These are phyloP conservation scores for Tribolium madens DNA, from an alignment of 1,140 invertebrate genomes.

Conservation along the genomic window DNA sequence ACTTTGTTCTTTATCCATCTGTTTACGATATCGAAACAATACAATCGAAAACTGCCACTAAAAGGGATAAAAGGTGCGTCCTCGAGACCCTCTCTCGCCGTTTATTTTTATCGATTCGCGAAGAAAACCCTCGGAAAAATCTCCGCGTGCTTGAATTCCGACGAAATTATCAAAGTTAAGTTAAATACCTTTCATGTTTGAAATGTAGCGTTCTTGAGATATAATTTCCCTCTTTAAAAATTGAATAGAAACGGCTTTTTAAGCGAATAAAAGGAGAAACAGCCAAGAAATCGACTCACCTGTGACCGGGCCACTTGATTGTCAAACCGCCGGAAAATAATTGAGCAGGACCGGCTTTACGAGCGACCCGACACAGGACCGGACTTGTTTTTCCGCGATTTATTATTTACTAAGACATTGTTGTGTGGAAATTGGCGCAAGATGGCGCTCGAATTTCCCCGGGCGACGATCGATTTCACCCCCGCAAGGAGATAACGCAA, in stretches of 20 bases:
- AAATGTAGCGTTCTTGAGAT: not conserved
- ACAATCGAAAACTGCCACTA: not conserved
- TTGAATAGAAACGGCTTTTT: not conserved
- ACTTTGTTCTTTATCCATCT: slow-evolving; percentile 8
- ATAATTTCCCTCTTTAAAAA: not conserved
- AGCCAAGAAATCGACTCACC: slow-evolving; percentile 16
- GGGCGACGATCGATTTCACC: not conserved
- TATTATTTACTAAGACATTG: not conserved
- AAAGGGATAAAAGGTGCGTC: slow-evolving; percentile 2
- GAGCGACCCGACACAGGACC: not conserved
- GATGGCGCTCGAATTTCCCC: slow-evolving; percentile 23
- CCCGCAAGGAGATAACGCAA: not conserved
- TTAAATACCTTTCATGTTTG: not conserved
- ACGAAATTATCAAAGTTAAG: not conserved
- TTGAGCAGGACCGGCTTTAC: not conserved
- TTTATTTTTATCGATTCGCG: not conserved
- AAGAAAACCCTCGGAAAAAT: not conserved
- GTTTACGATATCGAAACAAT: slow-evolving; percentile 10
- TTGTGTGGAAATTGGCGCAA: not conserved
- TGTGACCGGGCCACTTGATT: slow-evolving; percentile 7
- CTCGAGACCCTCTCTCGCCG: not conserved
- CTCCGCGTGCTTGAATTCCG: not conserved
- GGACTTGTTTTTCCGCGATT: not conserved
- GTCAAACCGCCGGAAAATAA: not conserved
- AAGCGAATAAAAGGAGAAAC: not conserved